Base-by-base conservation (phyloP, 2,888 invertebrate species). In the Abrostola tripartita region DNA sequence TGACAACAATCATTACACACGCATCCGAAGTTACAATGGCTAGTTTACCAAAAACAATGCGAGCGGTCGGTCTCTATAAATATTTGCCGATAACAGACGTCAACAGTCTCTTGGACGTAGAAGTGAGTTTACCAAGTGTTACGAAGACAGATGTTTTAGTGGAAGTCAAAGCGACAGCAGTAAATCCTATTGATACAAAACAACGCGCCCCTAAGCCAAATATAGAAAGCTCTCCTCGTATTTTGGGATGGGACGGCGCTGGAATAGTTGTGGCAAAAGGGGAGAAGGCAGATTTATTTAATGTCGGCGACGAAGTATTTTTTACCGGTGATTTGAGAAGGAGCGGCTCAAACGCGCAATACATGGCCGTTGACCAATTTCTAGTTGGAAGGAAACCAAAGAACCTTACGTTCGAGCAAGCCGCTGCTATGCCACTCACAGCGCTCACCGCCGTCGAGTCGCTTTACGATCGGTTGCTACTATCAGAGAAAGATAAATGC, bases 121-220 rank as follows among this genome's bases (percentile, higher is more conserved):
- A 90, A 82, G 81, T 92, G n/a, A 81, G 68, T 67, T 68, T 93
- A 59, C 93, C 94, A 37, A 80, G 59, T 37, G 42, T 90, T 12
- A 69, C 76, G 53, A 83, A 85, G 54, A 82, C 79, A n/a, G 92
- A 93, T 62, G 85, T 93, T 24, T 80, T 94, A 56, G 84, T 94
- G 1, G 84, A 93, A 85, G 93, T 94, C 9, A 92, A 91, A 63
- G 92, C 94, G n/a, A 85, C 79, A 6, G 81, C 92, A 37, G 87
- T 94, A 5, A 94, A 94, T 71, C 93, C 94, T 6, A 90, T 93
- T 37, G 94, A 94, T 65, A 87, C 90, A 0, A 94, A 93, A 68
- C 71, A 82, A 71, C 83, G 94, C 12, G 91, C 93, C 0, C 92
- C 91, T 4, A 93, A 92, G 64, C 81, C 89, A 1, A 79, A 76